Evolutionary conservation across 2,797 vertebrate genomes (phyloP).

Genomic region (Garrulus glandarius): DNA sequence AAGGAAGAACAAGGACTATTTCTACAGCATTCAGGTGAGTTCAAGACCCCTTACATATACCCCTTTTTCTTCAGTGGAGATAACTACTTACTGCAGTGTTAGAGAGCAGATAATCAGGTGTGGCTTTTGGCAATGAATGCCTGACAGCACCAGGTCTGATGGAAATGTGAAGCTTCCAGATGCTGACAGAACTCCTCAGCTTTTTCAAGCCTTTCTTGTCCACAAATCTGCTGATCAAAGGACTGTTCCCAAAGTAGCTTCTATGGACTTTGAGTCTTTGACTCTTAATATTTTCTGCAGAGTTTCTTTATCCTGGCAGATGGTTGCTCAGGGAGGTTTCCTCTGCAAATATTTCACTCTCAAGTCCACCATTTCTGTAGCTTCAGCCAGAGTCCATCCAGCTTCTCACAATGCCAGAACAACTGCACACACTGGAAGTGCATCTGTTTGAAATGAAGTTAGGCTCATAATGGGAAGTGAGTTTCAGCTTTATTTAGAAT

Average conservation of each 20-base stretch:
- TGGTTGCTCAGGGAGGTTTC: background rate
- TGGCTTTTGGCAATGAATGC: background rate
- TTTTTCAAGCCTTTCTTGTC: background rate
- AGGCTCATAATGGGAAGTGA: background rate
- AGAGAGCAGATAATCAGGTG: background rate
- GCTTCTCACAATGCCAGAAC: background rate
- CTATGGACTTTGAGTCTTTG: background rate
- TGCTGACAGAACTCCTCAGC: background rate
- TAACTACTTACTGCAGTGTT: background rate
- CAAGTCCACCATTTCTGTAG: background rate
- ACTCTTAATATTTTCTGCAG: background rate
- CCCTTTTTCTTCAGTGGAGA: background rate
- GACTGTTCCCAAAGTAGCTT: background rate
- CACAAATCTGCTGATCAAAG: background rate
- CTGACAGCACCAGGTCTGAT: background rate
- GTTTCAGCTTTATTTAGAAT: constrained; percentile 14
- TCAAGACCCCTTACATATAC: background rate
- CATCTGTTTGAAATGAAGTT: background rate
- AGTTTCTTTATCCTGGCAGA: background rate
- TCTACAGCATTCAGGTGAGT: background rate
- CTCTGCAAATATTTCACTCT: background rate
- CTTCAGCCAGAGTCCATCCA: background rate
- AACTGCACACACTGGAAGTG: background rate
- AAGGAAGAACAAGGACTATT: background rate
- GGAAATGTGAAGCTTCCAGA: background rate